A percentile compares a stretch with the other conserved stretches of the same genome.
These are phyloP conservation scores for Myotis brandtii DNA, from an alignment of 2,113 vertebrate genomes.

Conservation along the genomic window DNA sequence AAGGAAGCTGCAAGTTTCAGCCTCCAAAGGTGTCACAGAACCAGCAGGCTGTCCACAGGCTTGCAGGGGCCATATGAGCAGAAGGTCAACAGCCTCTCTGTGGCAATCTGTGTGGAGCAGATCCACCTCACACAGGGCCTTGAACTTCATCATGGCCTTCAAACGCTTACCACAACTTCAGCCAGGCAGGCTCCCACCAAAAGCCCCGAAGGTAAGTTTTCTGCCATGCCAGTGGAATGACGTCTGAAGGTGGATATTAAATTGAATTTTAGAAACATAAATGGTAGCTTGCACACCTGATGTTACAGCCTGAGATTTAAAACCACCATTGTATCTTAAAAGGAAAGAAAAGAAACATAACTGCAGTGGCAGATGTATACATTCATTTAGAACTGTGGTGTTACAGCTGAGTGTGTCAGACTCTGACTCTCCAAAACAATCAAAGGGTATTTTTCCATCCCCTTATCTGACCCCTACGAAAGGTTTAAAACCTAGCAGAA, in stretches of 20 bases:
- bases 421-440: slow-evolving; percentile 46
- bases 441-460: slow-evolving; percentile 40
- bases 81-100: not conserved
- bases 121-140: not conserved
- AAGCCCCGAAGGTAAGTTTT: not conserved
- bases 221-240: not conserved
- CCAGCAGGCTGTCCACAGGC: not conserved
- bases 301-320: slow-evolving; percentile 1
- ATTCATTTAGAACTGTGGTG: not conserved
- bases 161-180: not conserved
- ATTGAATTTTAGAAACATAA: slow-evolving; percentile 33
- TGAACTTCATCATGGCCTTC: not conserved
- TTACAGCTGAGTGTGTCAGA: not conserved
- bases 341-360: not conserved
- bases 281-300: not conserved
- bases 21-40: not conserved
- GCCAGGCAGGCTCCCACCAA: not conserved
- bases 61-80: not conserved
- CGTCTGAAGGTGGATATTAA: not conserved
- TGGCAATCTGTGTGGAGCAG: not conserved
- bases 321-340: not conserved
- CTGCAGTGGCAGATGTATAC: not conserved
- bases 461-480: slow-evolving; percentile 43
- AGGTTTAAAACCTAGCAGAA: slow-evolving; percentile 55
- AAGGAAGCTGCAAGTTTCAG: not conserved